A percentile compares a stretch with the other conserved stretches of the same genome.
Evolutionary conservation across 92 coral and sea anemone genomes (phyloP).

Genomic region (Pocillopora grandis): DNA sequence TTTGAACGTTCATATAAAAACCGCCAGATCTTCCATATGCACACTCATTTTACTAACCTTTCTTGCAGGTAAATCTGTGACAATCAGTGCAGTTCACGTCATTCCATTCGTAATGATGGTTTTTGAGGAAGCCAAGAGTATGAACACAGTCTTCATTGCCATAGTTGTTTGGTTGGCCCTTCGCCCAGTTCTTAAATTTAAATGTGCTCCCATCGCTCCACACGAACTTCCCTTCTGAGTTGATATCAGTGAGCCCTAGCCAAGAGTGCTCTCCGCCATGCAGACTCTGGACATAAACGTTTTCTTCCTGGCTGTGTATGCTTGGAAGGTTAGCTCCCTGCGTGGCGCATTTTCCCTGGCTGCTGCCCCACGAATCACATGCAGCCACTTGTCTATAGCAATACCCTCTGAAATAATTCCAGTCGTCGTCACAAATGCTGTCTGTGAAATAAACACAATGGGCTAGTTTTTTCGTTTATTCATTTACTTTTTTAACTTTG

Average conservation of each 20-base stretch:
- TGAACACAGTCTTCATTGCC: conserved; percentile 6
- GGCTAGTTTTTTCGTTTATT: background rate
- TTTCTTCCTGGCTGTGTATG: conserved; percentile 13
- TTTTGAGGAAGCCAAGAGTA: conserved; percentile 1
- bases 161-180: conserved; percentile 9
- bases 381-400: conserved; percentile 11
- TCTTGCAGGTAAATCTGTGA: conserved; percentile 8
- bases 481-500: no score
- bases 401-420: conserved; percentile 4
- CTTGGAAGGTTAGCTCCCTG: conserved; percentile 17
- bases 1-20: no score
- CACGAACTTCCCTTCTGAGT: background rate
- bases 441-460: background rate
- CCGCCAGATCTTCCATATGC: no score
- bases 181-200: conserved; percentile 13
- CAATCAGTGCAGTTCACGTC: conserved; percentile 9
- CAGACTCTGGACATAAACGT: background rate
- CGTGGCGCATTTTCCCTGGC: background rate
- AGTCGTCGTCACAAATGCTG: background rate
- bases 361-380: background rate
- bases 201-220: conserved; percentile 3
- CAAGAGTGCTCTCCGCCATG: conserved; percentile 10
- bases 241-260: conserved; percentile 10
- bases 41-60: background rate
- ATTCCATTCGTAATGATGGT: conserved; percentile 10